These are phyloP conservation scores for Dinoponera quadriceps DNA, from an alignment of 1,140 invertebrate species.

Conservation along the genomic window DNA sequence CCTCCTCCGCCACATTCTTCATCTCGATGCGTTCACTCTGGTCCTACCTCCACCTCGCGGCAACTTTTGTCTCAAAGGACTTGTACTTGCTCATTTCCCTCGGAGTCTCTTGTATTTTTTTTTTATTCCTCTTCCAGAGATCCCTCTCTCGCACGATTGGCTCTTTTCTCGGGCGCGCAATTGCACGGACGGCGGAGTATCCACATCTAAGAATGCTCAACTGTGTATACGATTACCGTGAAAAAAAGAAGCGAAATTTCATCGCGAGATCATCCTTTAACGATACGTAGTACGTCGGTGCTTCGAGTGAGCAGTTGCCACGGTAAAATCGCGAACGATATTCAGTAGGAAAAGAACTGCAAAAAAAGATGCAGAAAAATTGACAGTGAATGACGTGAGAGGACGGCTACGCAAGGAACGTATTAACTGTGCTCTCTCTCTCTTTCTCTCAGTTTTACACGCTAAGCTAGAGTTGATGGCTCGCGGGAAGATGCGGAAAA, in stretches of 20 bases:
- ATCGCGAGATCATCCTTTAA: neutral
- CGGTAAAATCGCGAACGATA: slow-evolving; percentile 40
- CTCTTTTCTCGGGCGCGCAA: slow-evolving; percentile 20
- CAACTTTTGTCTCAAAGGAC: slow-evolving; percentile 82
- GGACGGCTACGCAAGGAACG: slow-evolving; percentile 70
- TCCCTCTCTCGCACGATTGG: slow-evolving; percentile 49
- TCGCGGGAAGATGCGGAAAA: slow-evolving; percentile 43
- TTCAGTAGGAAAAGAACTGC: slow-evolving; percentile 30
- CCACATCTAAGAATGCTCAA: slow-evolving; percentile 15
- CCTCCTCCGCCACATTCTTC: slow-evolving; percentile 34
- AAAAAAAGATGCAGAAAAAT: slow-evolving; percentile 44
- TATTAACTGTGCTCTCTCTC: too few relatives aligned
- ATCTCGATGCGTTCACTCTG: slow-evolving; percentile 70
- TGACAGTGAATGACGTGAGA: slow-evolving; percentile 42
- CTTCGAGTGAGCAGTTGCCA: neutral
- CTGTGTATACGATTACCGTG: neutral
- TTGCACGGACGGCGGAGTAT: slow-evolving; percentile 9
- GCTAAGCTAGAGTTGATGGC: slow-evolving; percentile 4
- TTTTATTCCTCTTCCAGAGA: slow-evolving; percentile 49
- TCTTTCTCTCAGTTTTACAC: slow-evolving; percentile 66
- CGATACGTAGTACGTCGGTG: neutral
- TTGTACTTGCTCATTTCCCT: slow-evolving; percentile 82
- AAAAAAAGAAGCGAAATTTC: neutral
- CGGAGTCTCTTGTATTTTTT: slow-evolving; percentile 71
- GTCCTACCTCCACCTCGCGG: slow-evolving; percentile 63